Percentiles rank a stretch among this genome's conserved stretches.
Evolutionary conservation across 2,888 invertebrate genomes (phyloP).

Genomic region (Zonitis immaculata): DNA sequence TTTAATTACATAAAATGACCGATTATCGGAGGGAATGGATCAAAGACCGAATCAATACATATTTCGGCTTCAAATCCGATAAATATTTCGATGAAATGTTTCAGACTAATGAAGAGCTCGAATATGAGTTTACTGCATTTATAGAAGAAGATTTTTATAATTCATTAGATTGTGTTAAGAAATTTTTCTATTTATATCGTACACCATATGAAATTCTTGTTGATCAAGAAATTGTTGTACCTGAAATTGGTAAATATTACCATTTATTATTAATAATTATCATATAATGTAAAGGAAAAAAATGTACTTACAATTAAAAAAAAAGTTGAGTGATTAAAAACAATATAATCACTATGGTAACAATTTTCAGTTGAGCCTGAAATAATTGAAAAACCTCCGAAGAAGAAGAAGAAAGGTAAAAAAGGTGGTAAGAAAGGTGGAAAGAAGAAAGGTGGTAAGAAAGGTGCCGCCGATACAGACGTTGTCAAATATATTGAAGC

Average conservation of each 20-base stretch:
- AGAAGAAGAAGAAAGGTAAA: slow-evolving; percentile 20
- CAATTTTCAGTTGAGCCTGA: too few relatives aligned
- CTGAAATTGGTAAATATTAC: slow-evolving; percentile 64
- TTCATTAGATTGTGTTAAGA: slow-evolving; percentile 52
- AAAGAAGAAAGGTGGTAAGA: slow-evolving; percentile 27
- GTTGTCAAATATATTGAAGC: too few relatives aligned
- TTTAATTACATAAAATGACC: too few relatives aligned
- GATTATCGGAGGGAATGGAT: slow-evolving; percentile 68
- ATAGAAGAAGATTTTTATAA: slow-evolving; percentile 53
- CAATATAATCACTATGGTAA: too few relatives aligned
- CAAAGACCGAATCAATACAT: slow-evolving; percentile 57
- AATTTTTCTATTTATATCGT: slow-evolving; percentile 63
- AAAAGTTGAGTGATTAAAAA: too few relatives aligned
- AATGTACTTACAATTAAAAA: too few relatives aligned
- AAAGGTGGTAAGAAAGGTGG: slow-evolving; percentile 23
- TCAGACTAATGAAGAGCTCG: slow-evolving; percentile 51
- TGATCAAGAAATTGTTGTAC: slow-evolving; percentile 68
- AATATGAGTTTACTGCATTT: slow-evolving; percentile 53
- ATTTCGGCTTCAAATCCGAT: slow-evolving; percentile 56
- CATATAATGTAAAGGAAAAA: too few relatives aligned
- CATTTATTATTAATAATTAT: too few relatives aligned
- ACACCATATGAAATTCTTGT: slow-evolving; percentile 67
- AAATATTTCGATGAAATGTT: slow-evolving; percentile 58
- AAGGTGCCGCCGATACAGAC: too few relatives aligned
- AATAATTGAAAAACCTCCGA: slow-evolving; percentile 34